Evolutionary conservation across 2,113 vertebrate species (phyloP), one percentile per base, ranked within the genome.

Genomic region (Sitta europaea): DNA sequence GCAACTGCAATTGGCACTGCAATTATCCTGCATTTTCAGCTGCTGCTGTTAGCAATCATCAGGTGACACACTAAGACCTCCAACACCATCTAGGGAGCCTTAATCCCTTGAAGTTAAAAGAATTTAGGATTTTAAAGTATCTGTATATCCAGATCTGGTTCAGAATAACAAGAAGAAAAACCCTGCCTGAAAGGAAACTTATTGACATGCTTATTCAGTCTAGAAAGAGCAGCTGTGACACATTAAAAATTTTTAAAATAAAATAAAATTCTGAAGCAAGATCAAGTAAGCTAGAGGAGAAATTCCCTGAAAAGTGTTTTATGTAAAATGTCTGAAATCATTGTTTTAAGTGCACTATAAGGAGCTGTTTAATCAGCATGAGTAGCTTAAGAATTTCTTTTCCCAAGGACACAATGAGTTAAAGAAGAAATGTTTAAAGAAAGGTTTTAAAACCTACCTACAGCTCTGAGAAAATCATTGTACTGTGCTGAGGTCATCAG

Each of bases 401-500:
- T 82, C 31, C 53, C 24, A 67, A 65, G 12, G n/a, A 74, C 31
- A 40, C 1, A 19, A 19, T 8, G 10, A 74, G 12, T 70, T 38
- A 51, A 79, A 87, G 51, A 62, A 40, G 81, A 72, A n/a, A 2
- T 17, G 35, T 25, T 72, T 82, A 6, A 55, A 50, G 20, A 78
- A 54, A 54, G 10, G 79, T 90, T 84, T 58, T 40, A 68, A 51
- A 78, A 97, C 99, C 98, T 94, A 99, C 99, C 99, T 7, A 99
- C 99, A 11, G 99, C 98, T 29, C 98, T 98, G 55, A 99, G 98
- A 93, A 99, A 99, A 88, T 99, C 99, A 1, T 91, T 98, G 82
- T 99, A 99, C 96, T 99, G 98, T 0, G 97, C 98, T 13, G 99
- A 99, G 14, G 99, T 99, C 99, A 99, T 99, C 11, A 99, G 98